These are phyloP conservation scores for Melanotus villosus DNA, from an alignment of 2,888 invertebrate genomes.

Conservation along the genomic window DNA sequence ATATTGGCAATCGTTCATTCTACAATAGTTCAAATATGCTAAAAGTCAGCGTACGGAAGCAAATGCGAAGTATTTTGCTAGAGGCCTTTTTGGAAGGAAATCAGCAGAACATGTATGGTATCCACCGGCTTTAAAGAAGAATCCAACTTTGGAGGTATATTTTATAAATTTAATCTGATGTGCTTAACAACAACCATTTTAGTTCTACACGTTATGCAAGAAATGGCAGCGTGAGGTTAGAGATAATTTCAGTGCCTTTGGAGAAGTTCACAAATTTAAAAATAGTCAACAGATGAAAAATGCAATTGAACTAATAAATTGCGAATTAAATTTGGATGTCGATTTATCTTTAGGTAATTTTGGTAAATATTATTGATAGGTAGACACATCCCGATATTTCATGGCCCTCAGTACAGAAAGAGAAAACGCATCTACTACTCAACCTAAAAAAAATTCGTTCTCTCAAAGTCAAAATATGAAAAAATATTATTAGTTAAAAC, in stretches of 20 bases:
- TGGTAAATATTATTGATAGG: too few relatives aligned
- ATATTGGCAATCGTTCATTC: conserved; percentile 47
- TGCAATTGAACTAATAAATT: conserved; percentile 73
- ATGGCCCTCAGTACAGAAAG: too few relatives aligned
- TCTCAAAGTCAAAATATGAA: too few relatives aligned
- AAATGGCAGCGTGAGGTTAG: conserved; percentile 63
- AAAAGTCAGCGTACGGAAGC: conserved; percentile 81
- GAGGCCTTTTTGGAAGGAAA: conserved; percentile 81
- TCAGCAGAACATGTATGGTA: conserved; percentile 75
- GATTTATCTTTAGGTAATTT: conserved; percentile 42
- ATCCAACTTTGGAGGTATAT: conserved; percentile 64
- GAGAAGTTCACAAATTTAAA: conserved; percentile 59
- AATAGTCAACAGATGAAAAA: conserved; percentile 67
- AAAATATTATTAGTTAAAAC: too few relatives aligned
- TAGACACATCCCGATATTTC: too few relatives aligned
- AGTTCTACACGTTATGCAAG: conserved; percentile 67
- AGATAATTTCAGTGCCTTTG: conserved; percentile 57
- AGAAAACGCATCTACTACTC: too few relatives aligned
- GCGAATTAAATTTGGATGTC: conserved; percentile 73
- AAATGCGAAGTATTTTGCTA: conserved; percentile 82
- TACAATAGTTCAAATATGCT: conserved; percentile 84
- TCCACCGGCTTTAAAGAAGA: conserved; percentile 73
- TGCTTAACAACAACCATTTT: conserved; percentile 37
- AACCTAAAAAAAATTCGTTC: too few relatives aligned
- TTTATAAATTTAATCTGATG: neutral